Evolutionary conservation across 2,888 invertebrate genomes (phyloP), one percentile per base, ranked within the genome.

Genomic region (Nemotelus pantherinus): DNA sequence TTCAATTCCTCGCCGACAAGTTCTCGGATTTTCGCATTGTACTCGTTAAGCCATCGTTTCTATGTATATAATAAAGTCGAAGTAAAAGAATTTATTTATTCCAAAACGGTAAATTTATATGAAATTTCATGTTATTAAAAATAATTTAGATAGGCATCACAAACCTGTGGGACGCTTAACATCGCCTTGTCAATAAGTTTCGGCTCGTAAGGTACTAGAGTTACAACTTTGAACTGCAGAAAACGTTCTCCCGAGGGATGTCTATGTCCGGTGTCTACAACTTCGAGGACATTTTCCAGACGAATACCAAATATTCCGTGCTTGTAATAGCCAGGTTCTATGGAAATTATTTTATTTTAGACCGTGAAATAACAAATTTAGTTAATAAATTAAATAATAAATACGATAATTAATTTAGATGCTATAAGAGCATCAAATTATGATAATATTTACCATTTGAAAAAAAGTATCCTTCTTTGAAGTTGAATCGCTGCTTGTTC

Each of bases 241-340:
- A 91, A 94, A 80, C 88, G 89, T 60, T 89, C 88, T 1, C 88
- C 88, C 60, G 87, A 87, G 45, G 87, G 85, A 82, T 88, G 88
- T 39, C 84, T 85, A 39, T 87, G 83, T 81, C 88, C 88, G 2
- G 87, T 88, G 71, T 87, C 85, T 5, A 92, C 85, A 6, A 95
- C 94, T 88, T 95, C 92, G 71, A 95, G 86, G 43, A 95, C 90
- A 84, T 96, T 97, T 83, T 97, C 97, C 76, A 98, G 88, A 10
- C 95, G 91, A 48, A 97, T 91, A 0, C 98, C 98, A 86, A 93
- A 98, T 82, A 94, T 91, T 3, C 92, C 92, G 79, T 92, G 90
- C 83, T 94, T 93, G 85, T 98, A 98, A 88, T 92, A 96, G 5
- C 96, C 97, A 1, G 98, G 98, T 82, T 96, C 96, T 93, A 85